A percentile compares a stretch with the other conserved stretches of the same genome.
Evolutionary conservation across 64 coral and sea anemone species (phyloP).

Genomic region (Pachyseris speciosa): DNA sequence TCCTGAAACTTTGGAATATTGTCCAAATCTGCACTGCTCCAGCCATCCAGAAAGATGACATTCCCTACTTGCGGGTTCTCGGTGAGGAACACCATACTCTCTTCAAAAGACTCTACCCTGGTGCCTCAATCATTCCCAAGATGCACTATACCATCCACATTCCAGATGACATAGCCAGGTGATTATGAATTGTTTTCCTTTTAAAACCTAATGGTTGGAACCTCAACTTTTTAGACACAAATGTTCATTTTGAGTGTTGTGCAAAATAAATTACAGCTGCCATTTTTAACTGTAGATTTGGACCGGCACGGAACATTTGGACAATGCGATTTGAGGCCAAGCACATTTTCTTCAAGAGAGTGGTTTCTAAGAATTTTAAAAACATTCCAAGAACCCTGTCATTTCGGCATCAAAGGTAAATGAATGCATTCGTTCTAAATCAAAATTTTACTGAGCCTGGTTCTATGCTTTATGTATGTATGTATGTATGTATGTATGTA

Average conservation of each 20-base stretch:
- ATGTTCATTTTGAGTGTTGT: constrained; percentile 1
- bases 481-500: too few relatives aligned
- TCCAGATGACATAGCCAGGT: constrained; percentile 50
- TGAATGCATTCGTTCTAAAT: not conserved
- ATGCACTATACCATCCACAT: constrained; percentile 49
- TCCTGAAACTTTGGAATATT: constrained; percentile 66
- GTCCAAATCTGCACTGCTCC: constrained; percentile 36
- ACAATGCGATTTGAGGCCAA: constrained; percentile 68
- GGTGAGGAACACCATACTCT: constrained; percentile 37
- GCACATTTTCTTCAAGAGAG: constrained; percentile 53
- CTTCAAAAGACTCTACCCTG: constrained; percentile 53
- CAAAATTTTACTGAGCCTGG: not conserved
- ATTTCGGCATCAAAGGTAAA: constrained; percentile 47
- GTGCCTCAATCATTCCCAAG: constrained; percentile 47
- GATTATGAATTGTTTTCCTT: constrained; percentile 10
- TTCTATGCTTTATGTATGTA: not conserved
- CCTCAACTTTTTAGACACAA: not conserved
- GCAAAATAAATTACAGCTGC: not conserved
- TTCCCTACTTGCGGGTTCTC: constrained; percentile 33
- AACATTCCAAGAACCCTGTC: constrained; percentile 58
- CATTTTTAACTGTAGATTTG: constrained; percentile 50
- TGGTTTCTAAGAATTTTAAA: constrained; percentile 56
- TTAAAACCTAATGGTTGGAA: not conserved
- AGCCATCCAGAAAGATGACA: constrained; percentile 45
- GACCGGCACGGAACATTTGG: constrained; percentile 63